Evolutionary conservation across 2,797 vertebrate genomes (phyloP), one percentile per base, ranked within the genome.

Genomic region (Avahi laniger): DNA sequence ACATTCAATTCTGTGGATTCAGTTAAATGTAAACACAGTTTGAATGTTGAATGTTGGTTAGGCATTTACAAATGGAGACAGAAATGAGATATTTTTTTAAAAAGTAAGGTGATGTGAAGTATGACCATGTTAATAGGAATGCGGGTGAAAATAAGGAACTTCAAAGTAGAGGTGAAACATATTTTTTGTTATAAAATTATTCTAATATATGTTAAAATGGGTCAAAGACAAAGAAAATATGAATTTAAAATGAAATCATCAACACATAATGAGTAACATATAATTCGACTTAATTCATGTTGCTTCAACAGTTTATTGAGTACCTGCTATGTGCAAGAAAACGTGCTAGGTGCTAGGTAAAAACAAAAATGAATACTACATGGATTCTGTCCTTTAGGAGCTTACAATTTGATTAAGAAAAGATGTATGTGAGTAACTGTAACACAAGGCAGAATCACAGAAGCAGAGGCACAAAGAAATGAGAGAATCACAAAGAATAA

Each of bases 271-370:
- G 85, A 96, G 15, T 43, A 89, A 93, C 33, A 79, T 13, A 79
- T 7, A 63, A 67, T 43, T 85, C 46, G 46, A 30, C n/a, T 69
- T 54, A 46, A 78, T 70, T 90, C 18, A 54, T n/a, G 80, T 82
- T 54, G 69, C 70, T 43, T 75, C 57, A 67, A 76, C 35, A 75
- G 86, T 95, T 96, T 94, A 97, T 69, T 91, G 96, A 97, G 94
- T 72, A 94, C 85, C 85, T 89, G 91, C 84, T 95, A 93, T 43
- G 54, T 93, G 93, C 89, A 84, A 96, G 85, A 72, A 82, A 93
- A 86, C 35, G 93, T 89, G 94, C 81, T 72, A 35, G 46, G 13
- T 67, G 30, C 85, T 17, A 78, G 69, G 52, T 65, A 24, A 46
- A 73, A 2, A 73, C 12, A 54, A 52, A 83, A n/a, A 46, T 33